Conservation (phyloP, 2,888 invertebrate species). For the Amaurobius ferox region DNA sequence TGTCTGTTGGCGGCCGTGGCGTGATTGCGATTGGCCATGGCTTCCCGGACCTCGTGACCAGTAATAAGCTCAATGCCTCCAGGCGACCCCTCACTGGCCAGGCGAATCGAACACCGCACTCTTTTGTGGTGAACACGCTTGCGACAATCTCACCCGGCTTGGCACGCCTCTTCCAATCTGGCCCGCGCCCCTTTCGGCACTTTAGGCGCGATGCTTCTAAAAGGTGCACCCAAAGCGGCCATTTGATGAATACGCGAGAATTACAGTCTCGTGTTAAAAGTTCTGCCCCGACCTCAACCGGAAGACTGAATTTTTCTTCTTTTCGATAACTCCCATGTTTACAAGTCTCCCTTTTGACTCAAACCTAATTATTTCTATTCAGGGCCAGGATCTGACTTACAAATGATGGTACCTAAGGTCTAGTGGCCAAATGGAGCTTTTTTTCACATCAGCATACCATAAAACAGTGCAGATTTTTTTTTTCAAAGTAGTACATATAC, state of each 20-base stretch:
- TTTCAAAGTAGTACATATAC: too few species aligned
- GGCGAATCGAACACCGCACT: constrained; percentile 7
- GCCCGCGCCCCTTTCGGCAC: constrained; percentile 20
- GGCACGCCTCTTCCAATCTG: constrained; percentile 19
- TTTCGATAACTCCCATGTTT: too few species aligned
- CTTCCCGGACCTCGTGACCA: constrained; percentile 53
- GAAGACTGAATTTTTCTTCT: too few species aligned
- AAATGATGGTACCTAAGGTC: too few species aligned
- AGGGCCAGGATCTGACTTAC: too few species aligned
- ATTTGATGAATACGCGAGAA: neutral
- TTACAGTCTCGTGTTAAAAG: too few species aligned
- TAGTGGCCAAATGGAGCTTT: too few species aligned
- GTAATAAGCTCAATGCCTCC: constrained; percentile 36
- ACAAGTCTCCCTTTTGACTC: too few species aligned
- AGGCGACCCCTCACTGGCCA: constrained; percentile 54
- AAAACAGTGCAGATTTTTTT: too few species aligned
- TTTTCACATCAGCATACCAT: too few species aligned
- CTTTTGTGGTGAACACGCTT: constrained; percentile 43
- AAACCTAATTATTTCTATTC: too few species aligned
- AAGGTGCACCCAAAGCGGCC: neutral
- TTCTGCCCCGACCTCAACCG: too few species aligned
- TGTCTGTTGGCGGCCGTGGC: constrained; percentile 33
- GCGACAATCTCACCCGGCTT: constrained; percentile 24
- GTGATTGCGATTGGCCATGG: constrained; percentile 52
- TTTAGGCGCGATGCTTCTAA: neutral